phyloP scores from a whole-genome alignment of 1,140 invertebrate genomes.

The Penaeus japonicus region DNA sequence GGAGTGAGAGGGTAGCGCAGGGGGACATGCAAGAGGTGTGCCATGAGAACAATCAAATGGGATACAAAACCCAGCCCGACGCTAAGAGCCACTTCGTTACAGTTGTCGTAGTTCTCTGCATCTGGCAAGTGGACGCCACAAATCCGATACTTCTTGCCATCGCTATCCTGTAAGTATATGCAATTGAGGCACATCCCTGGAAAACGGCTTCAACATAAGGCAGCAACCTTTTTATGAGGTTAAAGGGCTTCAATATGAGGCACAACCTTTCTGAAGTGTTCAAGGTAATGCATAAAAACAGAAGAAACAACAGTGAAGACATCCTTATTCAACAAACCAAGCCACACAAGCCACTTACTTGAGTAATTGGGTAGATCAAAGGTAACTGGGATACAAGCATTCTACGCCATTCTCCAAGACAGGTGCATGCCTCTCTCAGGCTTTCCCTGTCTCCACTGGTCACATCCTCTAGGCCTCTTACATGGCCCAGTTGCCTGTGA shows the following conservation, averaged over 20 bases:
- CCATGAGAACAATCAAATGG: slow-evolving; percentile 81
- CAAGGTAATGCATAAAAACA: too few relatives aligned
- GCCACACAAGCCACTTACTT: neutral
- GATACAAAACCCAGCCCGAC: slow-evolving; percentile 77
- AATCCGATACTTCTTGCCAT: slow-evolving; percentile 30
- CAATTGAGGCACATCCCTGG: too few relatives aligned
- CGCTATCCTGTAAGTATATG: slow-evolving; percentile 3
- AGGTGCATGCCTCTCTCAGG: neutral
- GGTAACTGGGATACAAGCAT: slow-evolving; percentile 36
- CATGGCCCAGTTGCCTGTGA: slow-evolving; percentile 30
- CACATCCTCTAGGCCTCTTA: slow-evolving; percentile 15
- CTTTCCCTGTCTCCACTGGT: neutral
- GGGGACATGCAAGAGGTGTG: slow-evolving; percentile 81
- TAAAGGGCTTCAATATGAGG: too few relatives aligned
- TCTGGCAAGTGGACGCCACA: slow-evolving; percentile 46
- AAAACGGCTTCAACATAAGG: too few relatives aligned
- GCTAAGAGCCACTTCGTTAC: slow-evolving; percentile 26
- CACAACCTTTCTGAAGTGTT: too few relatives aligned
- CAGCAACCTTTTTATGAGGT: too few relatives aligned
- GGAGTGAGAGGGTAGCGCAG: slow-evolving; percentile 80
- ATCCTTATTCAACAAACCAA: too few relatives aligned
- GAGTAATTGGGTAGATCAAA: slow-evolving; percentile 37
- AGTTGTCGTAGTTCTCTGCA: slow-evolving; percentile 33
- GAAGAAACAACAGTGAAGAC: too few relatives aligned
- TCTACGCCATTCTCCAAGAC: slow-evolving; percentile 24